Conservation (phyloP, 2,113 vertebrate genomes). For the Gopherus evgoodei region DNA sequence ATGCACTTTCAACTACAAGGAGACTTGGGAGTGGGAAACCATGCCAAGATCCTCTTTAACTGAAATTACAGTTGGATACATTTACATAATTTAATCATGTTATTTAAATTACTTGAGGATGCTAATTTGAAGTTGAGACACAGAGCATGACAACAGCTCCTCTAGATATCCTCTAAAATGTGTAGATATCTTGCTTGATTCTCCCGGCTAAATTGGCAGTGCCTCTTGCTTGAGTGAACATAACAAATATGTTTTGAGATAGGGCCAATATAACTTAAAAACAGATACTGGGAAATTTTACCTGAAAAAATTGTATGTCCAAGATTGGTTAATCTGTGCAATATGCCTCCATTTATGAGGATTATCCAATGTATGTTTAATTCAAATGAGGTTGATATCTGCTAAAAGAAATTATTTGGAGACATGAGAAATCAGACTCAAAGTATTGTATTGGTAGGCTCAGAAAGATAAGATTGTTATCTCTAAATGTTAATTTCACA, state of each 20-base stretch:
- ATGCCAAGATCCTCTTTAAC: neutral
- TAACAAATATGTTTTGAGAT: neutral
- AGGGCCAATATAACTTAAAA: neutral
- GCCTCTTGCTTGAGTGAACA: neutral
- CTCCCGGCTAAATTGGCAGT: neutral
- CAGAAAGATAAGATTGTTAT: too few relatives aligned
- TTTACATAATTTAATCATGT: neutral
- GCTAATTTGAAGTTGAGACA: neutral
- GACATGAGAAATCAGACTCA: too few relatives aligned
- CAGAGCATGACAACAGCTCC: neutral
- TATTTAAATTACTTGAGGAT: neutral
- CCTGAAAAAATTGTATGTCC: neutral
- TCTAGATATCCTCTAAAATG: neutral
- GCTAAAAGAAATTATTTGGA: too few relatives aligned
- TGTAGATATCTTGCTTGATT: rapidly evolving
- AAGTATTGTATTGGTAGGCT: too few relatives aligned
- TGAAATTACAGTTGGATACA: neutral
- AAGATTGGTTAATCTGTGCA: neutral
- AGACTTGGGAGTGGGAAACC: neutral
- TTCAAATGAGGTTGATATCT: neutral
- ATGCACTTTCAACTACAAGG: neutral
- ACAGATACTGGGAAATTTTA: neutral
- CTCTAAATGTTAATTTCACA: too few relatives aligned
- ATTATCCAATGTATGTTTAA: neutral
- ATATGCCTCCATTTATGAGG: neutral